Conservation (phyloP, 1,140 invertebrate genomes). For the Steinernema khuongi region DNA sequence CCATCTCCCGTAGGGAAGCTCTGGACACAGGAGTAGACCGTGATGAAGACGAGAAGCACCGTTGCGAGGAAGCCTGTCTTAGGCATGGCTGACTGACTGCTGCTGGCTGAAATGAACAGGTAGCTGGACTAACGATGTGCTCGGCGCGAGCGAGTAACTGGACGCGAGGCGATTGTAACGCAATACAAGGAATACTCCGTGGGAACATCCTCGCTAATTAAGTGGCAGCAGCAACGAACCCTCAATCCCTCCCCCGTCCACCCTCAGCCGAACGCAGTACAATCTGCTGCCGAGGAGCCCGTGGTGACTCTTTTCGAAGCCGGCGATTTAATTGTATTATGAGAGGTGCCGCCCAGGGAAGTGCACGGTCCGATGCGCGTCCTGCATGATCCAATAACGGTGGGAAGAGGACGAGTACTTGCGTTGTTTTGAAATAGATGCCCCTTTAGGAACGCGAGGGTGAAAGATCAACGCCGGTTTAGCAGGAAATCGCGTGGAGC, state of each 20-base stretch:
- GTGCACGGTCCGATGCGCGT: not conserved
- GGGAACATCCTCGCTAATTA: too few species aligned
- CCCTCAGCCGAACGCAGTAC: not conserved
- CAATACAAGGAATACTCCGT: too few species aligned
- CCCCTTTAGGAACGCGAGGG: too few species aligned
- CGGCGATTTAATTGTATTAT: not conserved
- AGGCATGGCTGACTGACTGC: not conserved
- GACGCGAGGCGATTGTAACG: too few species aligned
- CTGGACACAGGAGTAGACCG: not conserved
- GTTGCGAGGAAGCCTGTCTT: slow-evolving; percentile 5
- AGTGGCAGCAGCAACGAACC: too few species aligned
- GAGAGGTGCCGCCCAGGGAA: not conserved
- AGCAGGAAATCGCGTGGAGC: too few species aligned
- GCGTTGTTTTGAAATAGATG: too few species aligned
- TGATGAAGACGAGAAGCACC: not conserved
- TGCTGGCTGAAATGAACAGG: not conserved
- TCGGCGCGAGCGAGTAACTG: too few species aligned
- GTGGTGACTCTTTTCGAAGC: not conserved
- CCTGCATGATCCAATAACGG: not conserved
- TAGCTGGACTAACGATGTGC: not conserved
- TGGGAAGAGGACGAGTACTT: too few species aligned
- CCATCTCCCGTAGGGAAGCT: not conserved
- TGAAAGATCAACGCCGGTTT: too few species aligned
- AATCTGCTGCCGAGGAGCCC: not conserved
- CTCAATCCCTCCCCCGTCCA: too few species aligned